phyloP scores from a whole-genome alignment of 2,888 invertebrate species.

The Thalpophila matura region DNA sequence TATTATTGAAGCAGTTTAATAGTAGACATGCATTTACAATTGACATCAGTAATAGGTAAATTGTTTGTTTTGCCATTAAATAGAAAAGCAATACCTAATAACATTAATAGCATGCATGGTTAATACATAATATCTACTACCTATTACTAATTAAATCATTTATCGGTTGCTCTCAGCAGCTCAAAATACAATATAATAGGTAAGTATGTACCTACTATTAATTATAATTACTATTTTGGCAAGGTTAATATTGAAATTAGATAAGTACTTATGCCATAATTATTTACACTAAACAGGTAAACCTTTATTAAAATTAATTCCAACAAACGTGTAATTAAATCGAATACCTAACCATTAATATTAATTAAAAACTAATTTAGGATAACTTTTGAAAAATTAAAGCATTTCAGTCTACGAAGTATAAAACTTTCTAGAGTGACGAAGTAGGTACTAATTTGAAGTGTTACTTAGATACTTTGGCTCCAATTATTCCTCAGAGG shows the following conservation, averaged over 20 bases:
- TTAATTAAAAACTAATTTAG: slow-evolving; percentile 27
- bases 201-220: too few relatives aligned
- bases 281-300: not conserved
- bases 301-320: not conserved
- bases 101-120: too few relatives aligned
- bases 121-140: too few relatives aligned
- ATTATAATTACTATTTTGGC: not conserved
- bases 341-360: slow-evolving; percentile 14
- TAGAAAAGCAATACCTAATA: too few relatives aligned
- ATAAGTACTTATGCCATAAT: not conserved
- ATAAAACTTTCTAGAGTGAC: slow-evolving; percentile 38
- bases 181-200: not conserved
- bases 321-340: slow-evolving; percentile 11
- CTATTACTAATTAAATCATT: not conserved
- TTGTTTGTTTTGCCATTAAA: too few relatives aligned
- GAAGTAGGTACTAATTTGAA: slow-evolving; percentile 36
- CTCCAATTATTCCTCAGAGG: slow-evolving; percentile 43
- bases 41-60: too few relatives aligned
- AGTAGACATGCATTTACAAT: too few relatives aligned
- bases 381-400: slow-evolving; percentile 20
- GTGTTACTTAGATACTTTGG: slow-evolving; percentile 35
- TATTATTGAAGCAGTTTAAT: too few relatives aligned
- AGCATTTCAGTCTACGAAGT: slow-evolving; percentile 37
- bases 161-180: not conserved
- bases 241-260: not conserved